Conservation (phyloP, 2,888 invertebrate species). For the Acleris holmiana region DNA sequence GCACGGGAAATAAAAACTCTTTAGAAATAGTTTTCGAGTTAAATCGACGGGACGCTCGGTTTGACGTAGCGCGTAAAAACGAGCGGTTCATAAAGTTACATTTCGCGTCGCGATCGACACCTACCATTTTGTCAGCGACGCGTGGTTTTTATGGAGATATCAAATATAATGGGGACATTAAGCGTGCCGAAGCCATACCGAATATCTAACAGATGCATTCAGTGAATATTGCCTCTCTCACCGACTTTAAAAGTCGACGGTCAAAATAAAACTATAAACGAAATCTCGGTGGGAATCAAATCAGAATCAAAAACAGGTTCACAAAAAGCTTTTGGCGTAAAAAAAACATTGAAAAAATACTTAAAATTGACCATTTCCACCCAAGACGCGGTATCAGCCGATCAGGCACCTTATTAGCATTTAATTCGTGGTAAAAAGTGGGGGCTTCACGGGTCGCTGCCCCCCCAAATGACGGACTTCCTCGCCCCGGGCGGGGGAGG, state of each 20-base stretch:
- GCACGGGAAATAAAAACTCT: conserved; percentile 54
- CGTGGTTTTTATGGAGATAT: conserved; percentile 43
- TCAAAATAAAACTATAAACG: conserved; percentile 22
- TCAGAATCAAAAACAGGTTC: conserved; percentile 32
- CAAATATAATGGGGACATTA: conserved; percentile 54
- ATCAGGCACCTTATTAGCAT: conserved; percentile 78
- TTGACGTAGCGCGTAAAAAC: conserved; percentile 45
- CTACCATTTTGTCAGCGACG: conserved; percentile 49
- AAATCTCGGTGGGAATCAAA: conserved; percentile 33
- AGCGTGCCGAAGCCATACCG: conserved; percentile 44
- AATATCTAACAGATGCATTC: conserved; percentile 34
- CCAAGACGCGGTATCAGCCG: conserved; percentile 61
- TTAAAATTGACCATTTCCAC: conserved; percentile 52
- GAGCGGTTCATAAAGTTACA: conserved; percentile 49
- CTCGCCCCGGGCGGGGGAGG: conserved; percentile 72
- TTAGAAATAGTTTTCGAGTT: conserved; percentile 56
- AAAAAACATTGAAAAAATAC: conserved; percentile 37
- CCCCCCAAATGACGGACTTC: conserved; percentile 80
- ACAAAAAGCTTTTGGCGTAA: conserved; percentile 27
- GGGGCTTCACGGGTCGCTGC: conserved; percentile 80
- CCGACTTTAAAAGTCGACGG: conserved; percentile 14
- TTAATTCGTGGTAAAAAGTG: conserved; percentile 77
- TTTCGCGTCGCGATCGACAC: conserved; percentile 52
- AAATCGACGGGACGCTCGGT: conserved; percentile 59
- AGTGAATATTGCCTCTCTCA: conserved; percentile 20